phyloP scores from a whole-genome alignment of 2,797 vertebrate species.

The Anas georgica region DNA sequence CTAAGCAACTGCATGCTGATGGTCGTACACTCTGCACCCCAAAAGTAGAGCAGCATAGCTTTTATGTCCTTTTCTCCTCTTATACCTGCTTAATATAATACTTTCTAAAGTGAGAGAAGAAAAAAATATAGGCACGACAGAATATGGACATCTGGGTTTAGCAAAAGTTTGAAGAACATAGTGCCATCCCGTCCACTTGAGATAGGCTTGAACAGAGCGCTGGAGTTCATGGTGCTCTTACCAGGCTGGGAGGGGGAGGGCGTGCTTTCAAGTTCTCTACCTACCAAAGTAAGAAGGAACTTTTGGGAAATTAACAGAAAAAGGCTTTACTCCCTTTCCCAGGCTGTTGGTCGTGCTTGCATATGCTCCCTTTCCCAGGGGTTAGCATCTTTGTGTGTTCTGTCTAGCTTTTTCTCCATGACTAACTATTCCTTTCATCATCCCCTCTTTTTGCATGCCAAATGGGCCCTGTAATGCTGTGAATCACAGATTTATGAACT shows the following conservation, averaged over 20 bases:
- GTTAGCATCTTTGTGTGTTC: conserved; percentile 12
- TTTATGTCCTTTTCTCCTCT: background rate
- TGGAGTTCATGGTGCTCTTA: background rate
- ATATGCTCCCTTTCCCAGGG: background rate
- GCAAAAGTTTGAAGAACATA: background rate
- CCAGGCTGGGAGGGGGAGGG: background rate
- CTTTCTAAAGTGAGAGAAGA: background rate
- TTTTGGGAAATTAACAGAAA: background rate
- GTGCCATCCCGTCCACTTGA: background rate
- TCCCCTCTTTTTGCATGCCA: conserved; percentile 49
- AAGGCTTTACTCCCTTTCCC: background rate
- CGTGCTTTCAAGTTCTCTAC: background rate
- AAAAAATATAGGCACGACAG: background rate
- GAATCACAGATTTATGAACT: conserved; percentile 61
- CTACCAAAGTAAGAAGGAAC: background rate
- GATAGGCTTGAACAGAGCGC: background rate
- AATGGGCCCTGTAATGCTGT: conserved; percentile 38
- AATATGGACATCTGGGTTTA: background rate
- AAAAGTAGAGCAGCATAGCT: background rate
- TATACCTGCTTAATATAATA: background rate
- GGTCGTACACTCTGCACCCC: background rate
- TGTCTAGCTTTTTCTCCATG: conserved; percentile 50
- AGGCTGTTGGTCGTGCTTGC: background rate
- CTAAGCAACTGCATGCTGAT: background rate
- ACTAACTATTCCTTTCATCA: conserved; percentile 61